Evolutionary conservation across 2,113 vertebrate genomes (phyloP).

Genomic region (Brachypodius melanocephalos): DNA sequence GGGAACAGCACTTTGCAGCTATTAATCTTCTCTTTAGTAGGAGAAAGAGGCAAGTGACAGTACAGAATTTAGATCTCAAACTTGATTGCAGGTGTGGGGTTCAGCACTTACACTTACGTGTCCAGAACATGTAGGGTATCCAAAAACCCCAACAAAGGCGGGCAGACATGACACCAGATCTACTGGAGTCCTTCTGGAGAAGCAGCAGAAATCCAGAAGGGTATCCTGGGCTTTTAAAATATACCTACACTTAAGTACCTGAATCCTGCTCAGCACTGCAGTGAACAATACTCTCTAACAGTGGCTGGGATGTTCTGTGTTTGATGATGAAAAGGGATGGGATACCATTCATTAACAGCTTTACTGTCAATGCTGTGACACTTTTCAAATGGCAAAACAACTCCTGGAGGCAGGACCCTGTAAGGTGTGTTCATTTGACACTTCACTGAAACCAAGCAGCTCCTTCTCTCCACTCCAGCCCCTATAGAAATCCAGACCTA

Average conservation of each 20-base stretch:
- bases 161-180: not conserved
- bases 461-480: not conserved
- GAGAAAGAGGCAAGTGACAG: not conserved
- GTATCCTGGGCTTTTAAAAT: not conserved
- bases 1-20: not conserved
- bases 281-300: not conserved
- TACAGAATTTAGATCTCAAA: not conserved
- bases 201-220: not conserved
- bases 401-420: not conserved
- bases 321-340: not conserved
- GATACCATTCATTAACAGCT: not conserved
- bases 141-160: not conserved
- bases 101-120: not conserved
- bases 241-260: not conserved
- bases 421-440: not conserved
- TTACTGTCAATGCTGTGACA: not conserved
- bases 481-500: not conserved
- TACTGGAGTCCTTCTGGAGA: not conserved
- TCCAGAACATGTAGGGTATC: not conserved
- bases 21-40: not conserved
- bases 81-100: not conserved
- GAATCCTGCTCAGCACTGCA: not conserved
- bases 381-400: not conserved
- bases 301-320: not conserved
- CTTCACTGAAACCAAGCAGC: not conserved